Base-by-base conservation (phyloP, 2,797 vertebrate species). In the Numenius phaeopus region DNA sequence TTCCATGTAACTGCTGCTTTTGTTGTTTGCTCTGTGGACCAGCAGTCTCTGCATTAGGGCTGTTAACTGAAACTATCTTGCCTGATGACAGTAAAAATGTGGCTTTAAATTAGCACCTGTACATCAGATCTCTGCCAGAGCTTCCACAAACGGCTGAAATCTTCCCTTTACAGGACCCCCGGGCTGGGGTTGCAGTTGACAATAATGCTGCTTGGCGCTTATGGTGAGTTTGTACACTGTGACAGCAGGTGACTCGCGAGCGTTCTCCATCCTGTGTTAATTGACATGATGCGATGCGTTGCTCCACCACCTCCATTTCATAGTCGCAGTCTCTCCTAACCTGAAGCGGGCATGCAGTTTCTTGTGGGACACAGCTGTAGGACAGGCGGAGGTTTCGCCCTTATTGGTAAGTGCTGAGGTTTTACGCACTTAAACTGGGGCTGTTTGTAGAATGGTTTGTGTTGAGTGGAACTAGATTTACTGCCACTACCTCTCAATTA, bases 401-500 rank as follows among this genome's bases (percentile, higher is more conserved):
- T 84, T 62, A 5, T 4, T 90, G 81, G 71, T 77, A 73, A 94
- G 86, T 62, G 86, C 89, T 85, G 46, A 70, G 40, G 67, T 77
- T 89, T 89, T 83, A 49, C 14, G 11, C 65, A 29, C 82, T 90
- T 69, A 37, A 75, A 71, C 30, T 29, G 22, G 39, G 72, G 88
- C 79, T 71, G 50, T 89, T 77, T 84, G 42, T 86, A 37, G 77
- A 83, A 18, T 59, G 54, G 83, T 83, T 93, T 87, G 70, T 87
- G 78, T 85, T 96, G 82, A 52, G 81, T 92, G 55, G 44, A 83
- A 67, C 50, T 79, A 78, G 89, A 83, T 82, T 87, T 93, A 83
- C 54, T 97, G 94, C 89, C 87, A 75, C 94, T 95, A 95, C 92
- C 94, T 95, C 93, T 94, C 55, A 54, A 52, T 83, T 85, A 84